These are phyloP conservation scores for Drosophila trichaetosa DNA, from an alignment of 2,888 invertebrate genomes.

Conservation along the genomic window DNA sequence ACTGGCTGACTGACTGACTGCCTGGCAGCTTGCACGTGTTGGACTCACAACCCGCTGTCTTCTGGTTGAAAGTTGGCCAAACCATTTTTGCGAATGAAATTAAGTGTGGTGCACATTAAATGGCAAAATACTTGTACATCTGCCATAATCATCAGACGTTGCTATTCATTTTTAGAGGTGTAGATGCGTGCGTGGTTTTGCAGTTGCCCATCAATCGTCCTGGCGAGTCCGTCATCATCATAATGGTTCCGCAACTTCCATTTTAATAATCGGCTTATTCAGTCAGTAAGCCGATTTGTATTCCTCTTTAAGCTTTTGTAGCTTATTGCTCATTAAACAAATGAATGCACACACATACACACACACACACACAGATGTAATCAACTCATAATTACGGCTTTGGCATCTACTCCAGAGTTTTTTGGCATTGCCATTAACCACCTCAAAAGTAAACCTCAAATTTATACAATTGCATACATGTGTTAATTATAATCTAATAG, in stretches of 20 bases:
- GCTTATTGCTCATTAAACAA: constrained; percentile 34
- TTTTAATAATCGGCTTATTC: constrained; percentile 26
- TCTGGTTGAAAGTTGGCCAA: constrained; percentile 50
- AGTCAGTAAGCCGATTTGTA: constrained; percentile 41
- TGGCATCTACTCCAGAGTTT: constrained; percentile 18
- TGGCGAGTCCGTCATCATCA: not conserved
- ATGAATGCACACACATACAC: constrained; percentile 5
- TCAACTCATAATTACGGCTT: constrained; percentile 55
- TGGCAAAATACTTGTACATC: constrained; percentile 17
- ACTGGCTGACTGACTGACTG: not conserved
- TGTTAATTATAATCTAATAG: constrained; percentile 11
- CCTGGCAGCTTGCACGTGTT: constrained; percentile 27
- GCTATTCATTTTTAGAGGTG: not conserved
- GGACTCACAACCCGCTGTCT: constrained; percentile 48
- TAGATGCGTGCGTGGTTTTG: not conserved
- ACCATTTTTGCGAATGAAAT: constrained; percentile 48
- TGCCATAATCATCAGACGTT: not conserved
- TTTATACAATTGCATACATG: constrained; percentile 56
- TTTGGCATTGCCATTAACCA: constrained; percentile 32
- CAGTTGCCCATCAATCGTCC: not conserved
- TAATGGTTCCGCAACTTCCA: not conserved
- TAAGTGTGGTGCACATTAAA: constrained; percentile 56
- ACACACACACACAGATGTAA: constrained; percentile 17
- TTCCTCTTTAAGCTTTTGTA: constrained; percentile 15
- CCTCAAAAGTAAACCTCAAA: constrained; percentile 67